A percentile compares a stretch with the other conserved stretches of the same genome.
These are phyloP conservation scores for Colistium nudipinnis DNA, from an alignment of 2,113 vertebrate genomes.

Conservation along the genomic window DNA sequence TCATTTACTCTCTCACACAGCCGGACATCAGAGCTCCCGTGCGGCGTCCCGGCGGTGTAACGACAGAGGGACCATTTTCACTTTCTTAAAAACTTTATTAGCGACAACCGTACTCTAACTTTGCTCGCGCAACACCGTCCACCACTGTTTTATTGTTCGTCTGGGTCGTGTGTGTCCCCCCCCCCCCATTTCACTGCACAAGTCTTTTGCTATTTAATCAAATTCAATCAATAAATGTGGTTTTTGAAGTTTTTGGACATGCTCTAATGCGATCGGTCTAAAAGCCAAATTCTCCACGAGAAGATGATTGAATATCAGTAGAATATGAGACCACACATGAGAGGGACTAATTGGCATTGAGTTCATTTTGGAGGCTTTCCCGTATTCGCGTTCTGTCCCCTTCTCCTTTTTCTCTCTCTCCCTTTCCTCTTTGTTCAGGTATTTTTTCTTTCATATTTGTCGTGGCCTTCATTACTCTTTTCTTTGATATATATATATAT, in stretches of 20 bases:
- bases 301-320: background rate
- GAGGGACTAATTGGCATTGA: background rate
- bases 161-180: too few species aligned
- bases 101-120: background rate
- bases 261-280: background rate
- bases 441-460: conserved; percentile 49
- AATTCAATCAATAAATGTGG: too few species aligned
- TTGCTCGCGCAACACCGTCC: conserved; percentile 1
- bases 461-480: conserved; percentile 10
- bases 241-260: background rate
- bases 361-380: conserved; percentile 1
- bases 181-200: background rate
- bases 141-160: conserved; percentile 1
- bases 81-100: conserved; percentile 56
- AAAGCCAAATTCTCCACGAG: background rate
- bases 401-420: background rate
- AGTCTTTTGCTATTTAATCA: too few species aligned
- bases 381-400: conserved; percentile 7
- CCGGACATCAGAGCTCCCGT: conserved; percentile 45
- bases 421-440: conserved; percentile 34
- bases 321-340: background rate
- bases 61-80: conserved; percentile 65
- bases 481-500: too few species aligned
- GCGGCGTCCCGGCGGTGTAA: conserved; percentile 31
- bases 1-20: conserved; percentile 61